phyloP scores from a whole-genome alignment of 2,888 invertebrate genomes.

The Epirrita christyi region DNA sequence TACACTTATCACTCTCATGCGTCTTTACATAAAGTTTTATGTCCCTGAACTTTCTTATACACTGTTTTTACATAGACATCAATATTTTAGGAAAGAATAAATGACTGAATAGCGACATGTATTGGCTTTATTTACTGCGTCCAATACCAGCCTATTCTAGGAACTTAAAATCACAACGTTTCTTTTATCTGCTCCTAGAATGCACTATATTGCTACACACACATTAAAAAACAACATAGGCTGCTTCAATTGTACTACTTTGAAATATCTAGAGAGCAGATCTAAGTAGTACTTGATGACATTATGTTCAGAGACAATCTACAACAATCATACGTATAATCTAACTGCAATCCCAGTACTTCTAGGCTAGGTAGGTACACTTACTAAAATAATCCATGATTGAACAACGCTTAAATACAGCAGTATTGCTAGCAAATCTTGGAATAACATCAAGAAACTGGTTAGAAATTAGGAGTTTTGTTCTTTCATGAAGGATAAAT shows the following conservation, averaged over 20 bases:
- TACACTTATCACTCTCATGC: slow-evolving; percentile 60
- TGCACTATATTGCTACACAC: slow-evolving; percentile 2
- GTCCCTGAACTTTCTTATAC: slow-evolving; percentile 42
- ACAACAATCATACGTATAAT: slow-evolving; percentile 3
- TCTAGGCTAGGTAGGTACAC: slow-evolving; percentile 17
- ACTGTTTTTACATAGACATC: slow-evolving; percentile 40
- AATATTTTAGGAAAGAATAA: slow-evolving; percentile 23
- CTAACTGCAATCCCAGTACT: slow-evolving; percentile 11
- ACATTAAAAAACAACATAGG: not conserved
- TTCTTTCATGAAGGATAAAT: not conserved
- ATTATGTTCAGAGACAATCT: slow-evolving; percentile 15
- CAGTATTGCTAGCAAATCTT: slow-evolving; percentile 14
- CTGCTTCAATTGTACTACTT: not conserved
- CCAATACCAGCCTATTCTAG: slow-evolving; percentile 22
- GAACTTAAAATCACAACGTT: slow-evolving; percentile 1
- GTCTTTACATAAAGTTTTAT: slow-evolving; percentile 52
- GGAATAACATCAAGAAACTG: slow-evolving; percentile 5
- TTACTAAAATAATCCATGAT: slow-evolving; percentile 20
- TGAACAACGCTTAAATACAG: slow-evolving; percentile 6
- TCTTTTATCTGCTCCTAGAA: slow-evolving; percentile 5
- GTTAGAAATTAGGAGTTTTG: too few relatives aligned
- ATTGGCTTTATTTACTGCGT: not conserved
- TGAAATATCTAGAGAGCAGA: not conserved
- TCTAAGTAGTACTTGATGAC: slow-evolving; percentile 1
- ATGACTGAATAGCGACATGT: too few relatives aligned